Base-by-base conservation (phyloP, 2,797 vertebrate genomes). In the Gobio occitaniae region DNA sequence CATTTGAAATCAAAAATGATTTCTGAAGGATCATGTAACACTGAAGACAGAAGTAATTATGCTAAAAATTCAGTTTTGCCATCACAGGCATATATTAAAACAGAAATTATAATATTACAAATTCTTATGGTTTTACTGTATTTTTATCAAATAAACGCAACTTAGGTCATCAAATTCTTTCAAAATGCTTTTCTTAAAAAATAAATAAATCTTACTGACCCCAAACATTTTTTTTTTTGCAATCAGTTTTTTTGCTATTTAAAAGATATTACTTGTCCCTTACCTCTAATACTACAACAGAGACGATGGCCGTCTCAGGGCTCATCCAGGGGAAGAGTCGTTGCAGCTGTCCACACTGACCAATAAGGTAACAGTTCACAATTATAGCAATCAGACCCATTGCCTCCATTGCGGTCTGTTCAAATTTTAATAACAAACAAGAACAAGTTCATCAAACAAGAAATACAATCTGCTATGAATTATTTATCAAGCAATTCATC, bases 281-380 rank as follows among this genome's bases (percentile, higher is more conserved):
- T 94, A 99, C 97, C 97, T 99, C 98, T 69, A 99, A 93, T 86
- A 99, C 94, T 90, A 99, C 98, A 72, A 99, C 96, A 1, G 96
- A 98, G 91, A 99, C 95, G 84, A 99, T 97, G 91, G 97, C 97
- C 13, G 96, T 97, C 91, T 99, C 97, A 0, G 98, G 97, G 85
- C 97, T 97, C 89, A 99, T 93, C 97, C 97, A 97, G 2, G 98
- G 98, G 89, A 99, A 97, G 25, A 99, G 96, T n/a, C 98, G 94
- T 90, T 98, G 98, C 38, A 99, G 96, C 93, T 99, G 98, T 52
- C 97, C 98, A 0, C 98, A 99, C 91, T 99, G 98, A 32, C 98
- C 97, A 36, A 99, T 97, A 93, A 99, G 94, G 93, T 98, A 99
- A 91, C 97, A 99, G 94, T 99, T 99, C 32, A 99, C 97, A 85